phyloP scores from a whole-genome alignment of 2,888 invertebrate species.

The Heliconius ismenius region DNA sequence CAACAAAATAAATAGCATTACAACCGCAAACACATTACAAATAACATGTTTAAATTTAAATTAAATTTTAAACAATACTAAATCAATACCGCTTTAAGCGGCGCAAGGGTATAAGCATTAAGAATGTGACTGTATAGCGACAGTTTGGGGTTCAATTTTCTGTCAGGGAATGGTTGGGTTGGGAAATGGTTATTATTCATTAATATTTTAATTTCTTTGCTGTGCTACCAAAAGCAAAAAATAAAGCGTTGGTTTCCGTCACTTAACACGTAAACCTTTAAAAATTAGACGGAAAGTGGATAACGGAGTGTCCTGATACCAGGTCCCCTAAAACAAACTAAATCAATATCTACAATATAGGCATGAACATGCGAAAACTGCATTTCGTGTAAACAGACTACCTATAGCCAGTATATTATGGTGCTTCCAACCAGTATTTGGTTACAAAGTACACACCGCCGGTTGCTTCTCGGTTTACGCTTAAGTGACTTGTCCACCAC shows the following conservation, averaged over 20 bases:
- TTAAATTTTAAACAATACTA: constrained; percentile 16
- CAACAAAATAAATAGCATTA: constrained; percentile 11
- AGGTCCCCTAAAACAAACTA: background rate
- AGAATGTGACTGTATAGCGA: too few relatives aligned
- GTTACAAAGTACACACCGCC: constrained; percentile 68
- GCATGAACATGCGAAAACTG: constrained; percentile 38
- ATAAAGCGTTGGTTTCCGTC: too few relatives aligned
- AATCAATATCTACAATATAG: constrained; percentile 15
- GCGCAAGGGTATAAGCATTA: too few relatives aligned
- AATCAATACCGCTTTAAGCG: background rate
- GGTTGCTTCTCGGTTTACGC: constrained; percentile 69
- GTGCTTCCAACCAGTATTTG: constrained; percentile 71
- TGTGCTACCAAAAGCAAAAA: too few relatives aligned
- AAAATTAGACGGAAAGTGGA: too few relatives aligned
- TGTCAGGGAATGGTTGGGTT: too few relatives aligned
- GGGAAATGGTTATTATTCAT: too few relatives aligned
- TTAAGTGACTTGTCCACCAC: constrained; percentile 78
- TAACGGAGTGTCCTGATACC: too few relatives aligned
- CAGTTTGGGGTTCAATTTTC: too few relatives aligned
- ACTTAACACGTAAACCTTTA: too few relatives aligned
- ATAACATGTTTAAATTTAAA: background rate
- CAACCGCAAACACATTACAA: constrained; percentile 13
- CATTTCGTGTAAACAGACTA: constrained; percentile 60
- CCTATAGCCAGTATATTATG: constrained; percentile 62
- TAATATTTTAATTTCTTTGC: too few relatives aligned